These are phyloP conservation scores for Ivindomyrus marchei DNA, from an alignment of 2,113 vertebrate genomes.

Conservation along the genomic window DNA sequence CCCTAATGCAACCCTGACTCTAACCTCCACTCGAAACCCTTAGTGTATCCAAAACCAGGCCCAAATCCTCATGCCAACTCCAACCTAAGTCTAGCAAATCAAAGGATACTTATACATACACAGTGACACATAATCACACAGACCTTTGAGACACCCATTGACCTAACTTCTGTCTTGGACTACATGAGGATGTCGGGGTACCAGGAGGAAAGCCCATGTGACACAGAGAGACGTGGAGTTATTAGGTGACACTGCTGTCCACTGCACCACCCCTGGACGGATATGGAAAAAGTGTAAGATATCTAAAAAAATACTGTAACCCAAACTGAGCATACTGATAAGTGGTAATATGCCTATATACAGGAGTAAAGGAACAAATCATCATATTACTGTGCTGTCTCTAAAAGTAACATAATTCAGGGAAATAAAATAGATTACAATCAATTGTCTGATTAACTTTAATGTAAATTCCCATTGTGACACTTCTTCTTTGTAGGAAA, in stretches of 20 bases:
- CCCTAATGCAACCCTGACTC: not conserved
- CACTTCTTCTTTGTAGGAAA: conserved; percentile 34
- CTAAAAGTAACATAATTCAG: not conserved
- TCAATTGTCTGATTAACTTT: conserved; percentile 24
- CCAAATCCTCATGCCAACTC: not conserved
- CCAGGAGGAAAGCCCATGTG: not conserved
- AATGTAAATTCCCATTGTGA: conserved; percentile 44
- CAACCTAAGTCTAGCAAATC: not conserved
- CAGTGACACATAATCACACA: not conserved
- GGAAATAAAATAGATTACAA: not conserved
- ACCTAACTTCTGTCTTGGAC: not conserved
- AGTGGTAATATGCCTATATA: not conserved
- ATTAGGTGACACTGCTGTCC: not conserved
- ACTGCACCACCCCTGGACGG: not conserved
- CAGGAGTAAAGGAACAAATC: not conserved
- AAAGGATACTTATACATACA: not conserved
- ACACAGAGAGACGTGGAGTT: not conserved
- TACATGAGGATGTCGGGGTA: not conserved
- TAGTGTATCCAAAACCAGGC: not conserved
- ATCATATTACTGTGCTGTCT: not conserved
- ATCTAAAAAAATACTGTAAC: not conserved
- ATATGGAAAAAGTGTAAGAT: not conserved
- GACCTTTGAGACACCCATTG: not conserved
- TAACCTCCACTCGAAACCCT: not conserved
- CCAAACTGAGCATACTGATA: not conserved